A percentile compares a stretch with the other conserved stretches of the same genome.
Conservation (phyloP, 2,113 vertebrate genomes). For the Trematocara marginatum region DNA sequence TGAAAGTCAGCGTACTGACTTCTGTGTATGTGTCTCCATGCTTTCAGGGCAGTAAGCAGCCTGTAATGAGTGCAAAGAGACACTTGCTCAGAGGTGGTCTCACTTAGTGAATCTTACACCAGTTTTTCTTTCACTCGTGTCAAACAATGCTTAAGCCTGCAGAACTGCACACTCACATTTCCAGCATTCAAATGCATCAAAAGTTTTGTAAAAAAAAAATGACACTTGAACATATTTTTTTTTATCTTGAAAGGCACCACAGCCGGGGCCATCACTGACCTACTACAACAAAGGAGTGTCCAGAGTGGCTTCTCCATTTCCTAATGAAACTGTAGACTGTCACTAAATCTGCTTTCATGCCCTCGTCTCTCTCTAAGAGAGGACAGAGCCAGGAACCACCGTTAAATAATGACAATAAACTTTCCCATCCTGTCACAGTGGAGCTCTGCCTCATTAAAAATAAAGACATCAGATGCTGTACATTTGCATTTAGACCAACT, state of each 20-base stretch:
- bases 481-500: slow-evolving; percentile 27
- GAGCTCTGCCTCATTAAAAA: background rate
- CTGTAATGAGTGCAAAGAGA: background rate
- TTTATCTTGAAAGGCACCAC: background rate
- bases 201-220: background rate
- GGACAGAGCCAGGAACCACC: slow-evolving; percentile 30
- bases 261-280: background rate
- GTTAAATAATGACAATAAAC: slow-evolving; percentile 56
- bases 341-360: slow-evolving; percentile 48
- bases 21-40: background rate
- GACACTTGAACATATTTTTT: background rate
- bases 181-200: background rate
- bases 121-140: background rate
- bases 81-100: background rate
- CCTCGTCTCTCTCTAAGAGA: slow-evolving; percentile 6
- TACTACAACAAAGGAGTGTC: slow-evolving; percentile 39
- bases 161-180: background rate
- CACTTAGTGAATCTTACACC: slow-evolving; percentile 19
- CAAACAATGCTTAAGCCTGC: background rate
- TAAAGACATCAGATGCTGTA: background rate
- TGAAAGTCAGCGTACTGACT: background rate
- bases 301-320: slow-evolving; percentile 49
- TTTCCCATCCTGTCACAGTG: slow-evolving; percentile 37
- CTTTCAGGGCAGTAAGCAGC: background rate
- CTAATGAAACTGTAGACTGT: slow-evolving; percentile 62